Evolutionary conservation across 2,888 invertebrate genomes (phyloP).

Genomic region (Xanthorhoe designata): DNA sequence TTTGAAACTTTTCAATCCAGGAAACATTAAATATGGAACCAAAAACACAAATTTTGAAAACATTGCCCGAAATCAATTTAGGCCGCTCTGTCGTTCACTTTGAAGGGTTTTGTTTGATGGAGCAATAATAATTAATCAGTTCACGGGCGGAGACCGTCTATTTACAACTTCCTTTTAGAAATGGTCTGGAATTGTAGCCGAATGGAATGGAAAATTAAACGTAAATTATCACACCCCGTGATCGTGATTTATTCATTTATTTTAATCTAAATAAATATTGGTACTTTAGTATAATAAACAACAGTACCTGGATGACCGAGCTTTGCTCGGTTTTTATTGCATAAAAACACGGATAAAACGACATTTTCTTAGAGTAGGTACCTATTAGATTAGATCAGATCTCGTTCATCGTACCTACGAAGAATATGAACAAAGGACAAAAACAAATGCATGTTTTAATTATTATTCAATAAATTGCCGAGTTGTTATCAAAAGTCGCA

Average conservation of each 20-base stretch:
- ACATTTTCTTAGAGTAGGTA: too few relatives aligned
- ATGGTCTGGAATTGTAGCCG: constrained; percentile 48
- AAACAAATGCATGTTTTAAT: too few relatives aligned
- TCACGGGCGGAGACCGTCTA: constrained; percentile 54
- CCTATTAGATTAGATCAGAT: too few relatives aligned
- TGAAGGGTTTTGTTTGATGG: constrained; percentile 65
- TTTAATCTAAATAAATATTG: too few relatives aligned
- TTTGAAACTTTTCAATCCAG: constrained; percentile 1
- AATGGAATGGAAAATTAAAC: constrained; percentile 40
- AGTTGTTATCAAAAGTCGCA: too few relatives aligned
- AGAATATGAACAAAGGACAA: too few relatives aligned
- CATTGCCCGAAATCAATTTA: constrained; percentile 50
- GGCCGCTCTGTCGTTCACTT: constrained; percentile 60
- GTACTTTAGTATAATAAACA: too few relatives aligned
- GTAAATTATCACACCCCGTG: constrained; percentile 3
- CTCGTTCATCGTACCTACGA: too few relatives aligned
- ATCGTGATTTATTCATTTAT: not conserved
- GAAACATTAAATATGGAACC: constrained; percentile 18
- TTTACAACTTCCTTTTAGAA: constrained; percentile 68
- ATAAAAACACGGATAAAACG: too few relatives aligned
- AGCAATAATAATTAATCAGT: constrained; percentile 71
- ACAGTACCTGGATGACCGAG: too few relatives aligned
- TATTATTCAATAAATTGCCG: too few relatives aligned
- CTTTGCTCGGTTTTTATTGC: too few relatives aligned
- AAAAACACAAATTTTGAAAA: constrained; percentile 31